Base-by-base conservation (phyloP, 2,113 vertebrate species). In the Dendropsophus ebraccatus region DNA sequence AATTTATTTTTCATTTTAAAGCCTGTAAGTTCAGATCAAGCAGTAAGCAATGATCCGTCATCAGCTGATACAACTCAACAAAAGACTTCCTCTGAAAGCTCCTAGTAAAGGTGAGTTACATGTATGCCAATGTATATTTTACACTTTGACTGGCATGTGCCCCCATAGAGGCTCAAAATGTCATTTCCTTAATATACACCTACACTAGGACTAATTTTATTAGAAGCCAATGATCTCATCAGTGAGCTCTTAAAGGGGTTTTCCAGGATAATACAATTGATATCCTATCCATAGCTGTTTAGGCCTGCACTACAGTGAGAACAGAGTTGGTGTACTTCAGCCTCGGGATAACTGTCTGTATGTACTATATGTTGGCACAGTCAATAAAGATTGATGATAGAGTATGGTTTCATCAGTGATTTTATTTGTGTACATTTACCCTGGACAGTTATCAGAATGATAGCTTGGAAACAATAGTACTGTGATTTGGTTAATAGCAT, bases 11-110 rank as follows among this genome's bases (percentile, higher is more conserved):
- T 74, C 49, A 9, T 25, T 79, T 78, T 41, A 12, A 30, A 87
- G 85, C 25, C 58, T 35, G 84, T 21, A 13, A 19, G 23, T 49
- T 37, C 85, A 17, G 69, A 32, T 17, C 67, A 35, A 62, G 21
- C 67, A 62, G 17, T 37, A 13, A 25, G 25, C 28, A 81, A 21
- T 50, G 19, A 25, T 12, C 65, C 11, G 6, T 11, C 25, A 3
- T 60, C 67, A 47, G 8, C 76, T 41, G 65, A 72, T 16, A 30
- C 8, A 28, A 35, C 50, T 21, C 50, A 74, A 21, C 35, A 45
- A 25, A 25, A 56, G 70, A 80, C 65, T 32, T 25, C 84, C 70
- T 81, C 76, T 62, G 52, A 74, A 87, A 54, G 77, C 10, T 54
- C 75, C 12, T 65, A 65, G 11, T 84, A 67, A 79, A 54, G 60